Evolutionary conservation across 2,797 vertebrate species (phyloP).

Genomic region (Schizothorax lantsangensis): DNA sequence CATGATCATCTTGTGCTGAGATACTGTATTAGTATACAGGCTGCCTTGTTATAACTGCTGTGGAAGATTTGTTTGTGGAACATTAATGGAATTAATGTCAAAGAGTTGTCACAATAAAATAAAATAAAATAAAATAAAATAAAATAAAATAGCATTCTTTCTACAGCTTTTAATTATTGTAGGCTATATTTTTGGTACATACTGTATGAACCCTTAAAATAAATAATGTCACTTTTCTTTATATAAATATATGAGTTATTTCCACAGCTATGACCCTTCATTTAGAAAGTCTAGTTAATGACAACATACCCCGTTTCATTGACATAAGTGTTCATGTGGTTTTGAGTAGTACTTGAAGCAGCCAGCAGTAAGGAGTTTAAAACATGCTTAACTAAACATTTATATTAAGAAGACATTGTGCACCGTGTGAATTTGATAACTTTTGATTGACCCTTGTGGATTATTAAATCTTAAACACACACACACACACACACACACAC

Average conservation of each 20-base stretch:
- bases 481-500: neutral
- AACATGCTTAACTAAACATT: constrained; percentile 32
- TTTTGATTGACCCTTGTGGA: constrained; percentile 20
- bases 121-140: neutral
- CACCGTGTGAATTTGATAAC: constrained; percentile 34
- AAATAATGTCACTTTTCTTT: neutral
- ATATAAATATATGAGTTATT: constrained; percentile 6
- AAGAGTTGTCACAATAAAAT: neutral
- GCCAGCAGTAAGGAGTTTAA: neutral
- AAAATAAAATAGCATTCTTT: neutral
- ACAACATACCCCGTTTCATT: neutral
- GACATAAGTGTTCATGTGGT: neutral
- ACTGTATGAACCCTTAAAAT: neutral
- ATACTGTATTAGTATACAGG: neutral
- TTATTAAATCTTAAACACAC: constrained; percentile 3
- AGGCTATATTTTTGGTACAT: neutral
- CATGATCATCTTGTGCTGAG: neutral
- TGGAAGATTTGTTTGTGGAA: neutral
- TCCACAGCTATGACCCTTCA: neutral
- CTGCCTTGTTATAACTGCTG: neutral
- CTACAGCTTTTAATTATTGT: neutral
- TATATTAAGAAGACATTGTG: constrained; percentile 10
- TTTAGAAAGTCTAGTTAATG: neutral
- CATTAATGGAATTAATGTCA: neutral
- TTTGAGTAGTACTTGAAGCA: constrained; percentile 1